Percentiles rank a stretch among this genome's conserved stretches.
phyloP scores from a whole-genome alignment of 2,888 invertebrate species.

The Melipona beecheii region DNA sequence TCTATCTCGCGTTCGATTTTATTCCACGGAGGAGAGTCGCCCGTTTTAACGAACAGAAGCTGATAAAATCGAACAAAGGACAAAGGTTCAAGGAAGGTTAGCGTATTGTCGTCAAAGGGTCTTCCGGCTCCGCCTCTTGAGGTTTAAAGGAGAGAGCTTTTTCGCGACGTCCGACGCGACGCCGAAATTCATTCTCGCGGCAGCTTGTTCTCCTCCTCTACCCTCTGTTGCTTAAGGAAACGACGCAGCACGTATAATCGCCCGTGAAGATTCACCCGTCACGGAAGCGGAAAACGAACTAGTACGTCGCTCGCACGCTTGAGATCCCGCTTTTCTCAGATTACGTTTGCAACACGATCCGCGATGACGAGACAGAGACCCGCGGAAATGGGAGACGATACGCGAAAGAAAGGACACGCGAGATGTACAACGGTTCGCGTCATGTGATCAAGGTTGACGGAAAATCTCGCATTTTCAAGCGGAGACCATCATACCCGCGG shows the following conservation, averaged over 20 bases:
- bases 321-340: conserved; percentile 41
- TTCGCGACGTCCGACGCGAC: too few relatives aligned
- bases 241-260: neutral
- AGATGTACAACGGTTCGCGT: neutral
- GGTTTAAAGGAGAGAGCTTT: neutral
- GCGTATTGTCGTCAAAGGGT: neutral
- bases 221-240: neutral
- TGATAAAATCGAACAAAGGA: neutral
- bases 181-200: neutral
- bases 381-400: conserved; percentile 44
- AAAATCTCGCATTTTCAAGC: neutral
- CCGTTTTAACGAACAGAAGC: conserved; percentile 1
- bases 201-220: neutral
- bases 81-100: neutral
- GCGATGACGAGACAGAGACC: conserved; percentile 22
- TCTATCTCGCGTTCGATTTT: neutral
- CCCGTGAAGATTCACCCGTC: conserved; percentile 9
- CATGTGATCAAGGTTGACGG: conserved; percentile 16
- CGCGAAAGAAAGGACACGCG: conserved; percentile 13
- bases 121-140: too few relatives aligned
- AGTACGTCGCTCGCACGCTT: neutral
- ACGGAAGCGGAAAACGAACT: conserved; percentile 29
- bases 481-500: neutral
- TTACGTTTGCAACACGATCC: conserved; percentile 62
- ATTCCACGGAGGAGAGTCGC: neutral